These are phyloP conservation scores for Salvelinus namaycush DNA, from an alignment of 2,113 vertebrate species.

Conservation along the genomic window DNA sequence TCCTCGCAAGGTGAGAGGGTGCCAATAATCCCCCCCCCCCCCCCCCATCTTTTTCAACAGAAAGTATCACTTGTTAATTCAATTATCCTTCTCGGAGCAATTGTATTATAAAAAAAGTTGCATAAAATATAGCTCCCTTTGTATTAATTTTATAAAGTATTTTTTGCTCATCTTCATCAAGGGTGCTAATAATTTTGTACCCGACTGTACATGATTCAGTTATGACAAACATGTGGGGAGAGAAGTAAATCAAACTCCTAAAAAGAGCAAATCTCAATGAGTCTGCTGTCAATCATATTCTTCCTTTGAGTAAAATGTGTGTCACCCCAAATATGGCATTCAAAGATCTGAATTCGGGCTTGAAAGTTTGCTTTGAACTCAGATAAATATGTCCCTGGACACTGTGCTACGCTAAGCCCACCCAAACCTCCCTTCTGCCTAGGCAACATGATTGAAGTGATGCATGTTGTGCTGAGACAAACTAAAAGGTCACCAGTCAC, in stretches of 20 bases:
- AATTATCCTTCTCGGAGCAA: too few species aligned
- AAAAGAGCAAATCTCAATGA: background rate
- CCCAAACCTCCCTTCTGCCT: background rate
- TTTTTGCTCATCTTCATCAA: background rate
- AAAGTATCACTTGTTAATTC: too few species aligned
- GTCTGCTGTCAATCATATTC: background rate
- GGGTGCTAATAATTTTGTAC: too few species aligned
- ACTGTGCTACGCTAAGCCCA: background rate
- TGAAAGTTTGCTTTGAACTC: background rate
- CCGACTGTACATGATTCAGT: background rate
- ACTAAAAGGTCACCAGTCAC: background rate
- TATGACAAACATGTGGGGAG: background rate
- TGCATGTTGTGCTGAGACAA: background rate
- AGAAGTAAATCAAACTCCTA: background rate
- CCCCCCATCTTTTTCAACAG: too few species aligned
- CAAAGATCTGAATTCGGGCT: background rate
- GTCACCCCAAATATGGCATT: background rate
- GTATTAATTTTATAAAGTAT: background rate
- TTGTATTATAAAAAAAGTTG: too few species aligned
- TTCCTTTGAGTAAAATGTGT: background rate
- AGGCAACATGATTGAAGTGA: background rate
- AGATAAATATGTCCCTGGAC: background rate
- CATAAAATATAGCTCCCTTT: too few species aligned
- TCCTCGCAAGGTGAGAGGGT: too few species aligned
- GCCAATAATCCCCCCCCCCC: too few species aligned